Evolutionary conservation across 2,888 invertebrate species (phyloP).

Genomic region (Leptopilina syphax): DNA sequence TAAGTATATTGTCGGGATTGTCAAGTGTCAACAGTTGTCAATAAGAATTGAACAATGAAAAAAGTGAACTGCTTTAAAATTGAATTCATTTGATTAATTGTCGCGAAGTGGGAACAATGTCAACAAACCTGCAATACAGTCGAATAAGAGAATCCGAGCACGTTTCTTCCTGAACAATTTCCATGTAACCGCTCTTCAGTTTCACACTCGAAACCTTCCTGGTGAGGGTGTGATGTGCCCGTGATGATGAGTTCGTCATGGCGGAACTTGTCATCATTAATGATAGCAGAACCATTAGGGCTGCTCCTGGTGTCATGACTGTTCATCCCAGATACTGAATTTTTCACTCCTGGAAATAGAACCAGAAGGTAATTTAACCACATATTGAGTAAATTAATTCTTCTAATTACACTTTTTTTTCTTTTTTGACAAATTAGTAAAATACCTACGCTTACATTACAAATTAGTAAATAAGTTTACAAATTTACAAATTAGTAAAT

Average conservation of each 20-base stretch:
- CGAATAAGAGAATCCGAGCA: constrained; percentile 69
- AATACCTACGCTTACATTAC: too few relatives aligned
- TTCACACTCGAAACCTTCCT: constrained; percentile 62
- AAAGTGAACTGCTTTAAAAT: neutral
- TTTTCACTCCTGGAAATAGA: constrained; percentile 16
- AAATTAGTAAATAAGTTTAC: too few relatives aligned
- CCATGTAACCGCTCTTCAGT: constrained; percentile 67
- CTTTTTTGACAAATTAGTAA: neutral
- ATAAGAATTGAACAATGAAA: neutral
- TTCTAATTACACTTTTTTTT: neutral
- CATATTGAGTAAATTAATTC: neutral
- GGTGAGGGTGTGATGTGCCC: constrained; percentile 33
- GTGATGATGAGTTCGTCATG: constrained; percentile 54
- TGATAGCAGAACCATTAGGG: constrained; percentile 60
- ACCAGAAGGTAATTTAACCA: neutral
- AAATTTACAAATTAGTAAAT: too few relatives aligned
- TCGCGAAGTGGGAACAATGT: neutral
- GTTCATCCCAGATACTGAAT: constrained; percentile 64
- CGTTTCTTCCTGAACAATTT: constrained; percentile 69
- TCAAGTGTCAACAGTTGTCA: too few relatives aligned
- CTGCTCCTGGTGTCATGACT: constrained; percentile 67
- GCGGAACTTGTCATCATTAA: constrained; percentile 55
- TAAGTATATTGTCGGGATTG: too few relatives aligned
- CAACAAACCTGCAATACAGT: constrained; percentile 65
- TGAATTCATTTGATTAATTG: neutral